Conservation (phyloP, 2,797 vertebrate species). For the Spondyliosoma cantharus region DNA sequence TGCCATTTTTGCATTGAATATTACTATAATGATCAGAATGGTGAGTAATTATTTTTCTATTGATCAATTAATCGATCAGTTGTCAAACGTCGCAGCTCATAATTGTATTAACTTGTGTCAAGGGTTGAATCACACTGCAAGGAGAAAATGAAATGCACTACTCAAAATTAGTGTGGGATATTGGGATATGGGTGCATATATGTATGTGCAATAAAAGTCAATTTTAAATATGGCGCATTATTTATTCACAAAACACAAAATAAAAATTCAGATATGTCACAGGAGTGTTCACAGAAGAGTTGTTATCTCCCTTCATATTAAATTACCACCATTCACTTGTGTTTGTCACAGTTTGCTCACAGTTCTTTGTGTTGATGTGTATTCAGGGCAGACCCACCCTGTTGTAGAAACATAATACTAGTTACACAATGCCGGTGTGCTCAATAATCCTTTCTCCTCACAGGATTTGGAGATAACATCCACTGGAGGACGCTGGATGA, state of each 20-base stretch:
- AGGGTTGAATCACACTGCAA: background rate
- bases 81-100: too few species aligned
- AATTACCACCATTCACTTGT: conserved; percentile 29
- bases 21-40: too few species aligned
- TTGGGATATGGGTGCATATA: too few species aligned
- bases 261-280: too few species aligned
- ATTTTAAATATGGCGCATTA: too few species aligned
- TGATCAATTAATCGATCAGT: too few species aligned
- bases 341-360: conserved; percentile 19
- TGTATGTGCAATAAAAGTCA: too few species aligned
- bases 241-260: too few species aligned
- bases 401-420: conserved; percentile 31
- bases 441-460: conserved; percentile 8
- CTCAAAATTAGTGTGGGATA: too few species aligned
- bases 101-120: background rate
- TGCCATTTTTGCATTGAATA: too few species aligned
- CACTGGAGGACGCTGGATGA: conserved; percentile 97
- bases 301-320: conserved; percentile 19
- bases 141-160: background rate
- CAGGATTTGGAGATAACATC: conserved; percentile 98
- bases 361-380: conserved; percentile 28
- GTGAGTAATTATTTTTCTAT: too few species aligned
- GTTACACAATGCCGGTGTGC: conserved; percentile 22
- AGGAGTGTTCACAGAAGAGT: background rate
- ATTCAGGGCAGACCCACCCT: conserved; percentile 57